Evolutionary conservation across 2,888 invertebrate genomes (phyloP).

Genomic region (Abrostola tripartita): DNA sequence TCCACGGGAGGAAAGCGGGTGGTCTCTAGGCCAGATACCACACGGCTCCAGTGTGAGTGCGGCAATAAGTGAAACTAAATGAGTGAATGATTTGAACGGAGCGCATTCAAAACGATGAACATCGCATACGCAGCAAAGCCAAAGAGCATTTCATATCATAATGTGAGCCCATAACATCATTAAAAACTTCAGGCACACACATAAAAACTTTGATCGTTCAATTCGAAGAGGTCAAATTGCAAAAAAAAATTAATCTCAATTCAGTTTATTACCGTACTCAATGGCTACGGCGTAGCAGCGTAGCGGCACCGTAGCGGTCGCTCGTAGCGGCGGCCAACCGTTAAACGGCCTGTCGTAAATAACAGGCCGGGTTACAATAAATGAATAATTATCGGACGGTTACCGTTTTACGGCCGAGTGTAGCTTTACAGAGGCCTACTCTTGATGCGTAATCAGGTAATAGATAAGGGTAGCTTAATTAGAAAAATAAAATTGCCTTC

Average conservation of each 20-base stretch:
- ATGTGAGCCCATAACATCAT: not conserved
- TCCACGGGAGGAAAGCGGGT: too few relatives aligned
- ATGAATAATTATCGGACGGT: slow-evolving; percentile 80
- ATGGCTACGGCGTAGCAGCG: slow-evolving; percentile 59
- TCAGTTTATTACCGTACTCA: slow-evolving; percentile 45
- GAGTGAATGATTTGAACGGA: too few relatives aligned
- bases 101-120: too few relatives aligned
- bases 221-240: slow-evolving; percentile 30
- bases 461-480: slow-evolving; percentile 38
- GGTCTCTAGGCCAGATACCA: too few relatives aligned
- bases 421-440: slow-evolving; percentile 42
- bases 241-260: slow-evolving; percentile 49
- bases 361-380: slow-evolving; percentile 70
- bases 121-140: not conserved
- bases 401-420: slow-evolving; percentile 67
- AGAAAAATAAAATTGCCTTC: slow-evolving; percentile 16
- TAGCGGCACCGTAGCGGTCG: slow-evolving; percentile 57
- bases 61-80: too few relatives aligned
- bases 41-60: too few relatives aligned
- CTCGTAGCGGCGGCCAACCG: slow-evolving; percentile 67
- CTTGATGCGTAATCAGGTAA: slow-evolving; percentile 46
- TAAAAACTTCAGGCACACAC: slow-evolving; percentile 12
- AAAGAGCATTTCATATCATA: not conserved
- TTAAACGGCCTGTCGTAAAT: slow-evolving; percentile 69
- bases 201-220: slow-evolving; percentile 40